Evolutionary conservation across 2,113 vertebrate species (phyloP).

Genomic region (Thalassoma bifasciatum): DNA sequence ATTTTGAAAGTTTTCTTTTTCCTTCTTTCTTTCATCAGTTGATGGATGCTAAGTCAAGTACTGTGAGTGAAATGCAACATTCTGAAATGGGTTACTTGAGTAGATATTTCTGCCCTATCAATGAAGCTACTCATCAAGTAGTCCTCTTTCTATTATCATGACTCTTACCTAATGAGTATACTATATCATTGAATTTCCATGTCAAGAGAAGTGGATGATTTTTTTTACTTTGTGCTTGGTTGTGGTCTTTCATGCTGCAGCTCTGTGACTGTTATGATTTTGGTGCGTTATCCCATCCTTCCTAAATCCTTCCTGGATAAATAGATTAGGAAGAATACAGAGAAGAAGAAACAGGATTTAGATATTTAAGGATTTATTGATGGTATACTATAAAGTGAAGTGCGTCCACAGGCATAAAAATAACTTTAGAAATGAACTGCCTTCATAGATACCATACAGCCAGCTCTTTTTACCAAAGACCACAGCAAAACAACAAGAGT

Average conservation of each 20-base stretch:
- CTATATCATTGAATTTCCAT: conserved; percentile 9
- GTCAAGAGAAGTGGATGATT: conserved; percentile 1
- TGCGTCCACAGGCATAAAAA: background rate
- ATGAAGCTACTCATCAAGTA: conserved; percentile 16
- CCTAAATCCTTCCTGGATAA: conserved; percentile 5
- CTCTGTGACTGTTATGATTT: background rate
- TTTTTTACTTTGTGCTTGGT: conserved; percentile 6
- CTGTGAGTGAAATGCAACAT: conserved; percentile 3
- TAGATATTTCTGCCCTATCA: conserved; percentile 1
- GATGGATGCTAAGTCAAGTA: background rate
- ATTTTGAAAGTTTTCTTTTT: background rate
- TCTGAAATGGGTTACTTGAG: background rate
- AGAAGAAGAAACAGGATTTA: background rate
- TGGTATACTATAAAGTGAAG: background rate
- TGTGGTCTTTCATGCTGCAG: conserved; percentile 2
- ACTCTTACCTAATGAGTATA: conserved; percentile 19
- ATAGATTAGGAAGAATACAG: background rate
- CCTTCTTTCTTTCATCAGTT: background rate
- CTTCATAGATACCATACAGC: background rate
- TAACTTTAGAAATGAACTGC: background rate
- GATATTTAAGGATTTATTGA: background rate
- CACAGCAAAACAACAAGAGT: background rate
- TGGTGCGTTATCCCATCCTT: background rate
- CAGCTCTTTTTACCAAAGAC: background rate
- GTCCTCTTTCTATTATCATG: conserved; percentile 18